A percentile compares a stretch with the other conserved stretches of the same genome.
These are phyloP conservation scores for Trachymyrmex cornetzi DNA, from an alignment of 1,140 invertebrate genomes.

Conservation along the genomic window DNA sequence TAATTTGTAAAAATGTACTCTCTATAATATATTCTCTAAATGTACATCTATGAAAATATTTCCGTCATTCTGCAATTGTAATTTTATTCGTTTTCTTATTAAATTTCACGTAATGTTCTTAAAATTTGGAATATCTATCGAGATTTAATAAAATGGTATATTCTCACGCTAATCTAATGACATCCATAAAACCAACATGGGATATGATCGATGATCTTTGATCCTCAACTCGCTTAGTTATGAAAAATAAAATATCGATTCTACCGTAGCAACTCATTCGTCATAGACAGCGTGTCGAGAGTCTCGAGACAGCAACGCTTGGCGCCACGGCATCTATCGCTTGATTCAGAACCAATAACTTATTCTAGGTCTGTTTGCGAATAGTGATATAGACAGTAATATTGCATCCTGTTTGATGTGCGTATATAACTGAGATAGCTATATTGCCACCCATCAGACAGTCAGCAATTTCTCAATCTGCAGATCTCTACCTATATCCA, in stretches of 20 bases:
- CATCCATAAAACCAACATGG: conserved; percentile 22
- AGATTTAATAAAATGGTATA: not conserved
- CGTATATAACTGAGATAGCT: conserved; percentile 53
- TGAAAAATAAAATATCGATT: conserved; percentile 62
- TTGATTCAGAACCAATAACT: conserved; percentile 66
- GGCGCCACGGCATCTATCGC: conserved; percentile 68
- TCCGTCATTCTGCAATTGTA: not conserved
- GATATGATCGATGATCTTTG: conserved; percentile 44
- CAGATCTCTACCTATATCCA: not conserved
- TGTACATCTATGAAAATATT: not conserved
- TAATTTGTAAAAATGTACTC: not conserved
- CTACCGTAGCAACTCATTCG: conserved; percentile 39
- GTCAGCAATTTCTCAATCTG: conserved; percentile 60
- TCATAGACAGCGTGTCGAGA: conserved; percentile 63
- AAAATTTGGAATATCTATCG: too few relatives aligned
- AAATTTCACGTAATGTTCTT: not conserved
- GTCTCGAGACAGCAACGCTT: conserved; percentile 56
- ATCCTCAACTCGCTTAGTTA: not conserved
- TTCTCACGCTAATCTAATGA: conserved; percentile 44
- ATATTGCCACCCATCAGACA: conserved; percentile 61
- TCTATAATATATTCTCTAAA: not conserved
- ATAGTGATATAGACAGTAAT: conserved; percentile 74
- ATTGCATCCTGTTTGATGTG: conserved; percentile 54
- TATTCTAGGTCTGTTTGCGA: conserved; percentile 51
- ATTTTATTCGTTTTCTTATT: not conserved